Evolutionary conservation across 2,797 vertebrate species (phyloP).

Genomic region (Phyllotis vaccarum): DNA sequence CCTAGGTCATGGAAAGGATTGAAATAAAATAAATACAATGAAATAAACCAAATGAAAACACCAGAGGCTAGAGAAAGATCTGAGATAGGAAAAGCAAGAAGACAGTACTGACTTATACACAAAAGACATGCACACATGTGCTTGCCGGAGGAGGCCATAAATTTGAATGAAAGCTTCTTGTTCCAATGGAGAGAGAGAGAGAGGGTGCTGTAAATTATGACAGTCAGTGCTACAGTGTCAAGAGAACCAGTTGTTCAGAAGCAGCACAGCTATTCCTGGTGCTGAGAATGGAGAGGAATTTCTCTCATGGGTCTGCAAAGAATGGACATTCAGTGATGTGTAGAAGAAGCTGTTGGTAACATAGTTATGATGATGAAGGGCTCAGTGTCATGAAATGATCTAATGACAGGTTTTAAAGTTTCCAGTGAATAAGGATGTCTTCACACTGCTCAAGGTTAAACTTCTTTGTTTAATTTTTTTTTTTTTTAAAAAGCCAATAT

Average conservation of each 20-base stretch:
- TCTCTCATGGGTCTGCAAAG: background rate
- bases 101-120: background rate
- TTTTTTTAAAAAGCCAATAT: background rate
- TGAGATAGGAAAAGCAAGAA: background rate
- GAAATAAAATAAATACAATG: constrained; percentile 22
- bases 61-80: constrained; percentile 13
- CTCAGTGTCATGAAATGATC: background rate
- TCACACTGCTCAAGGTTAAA: constrained; percentile 52
- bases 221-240: background rate
- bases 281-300: constrained; percentile 23
- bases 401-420: background rate
- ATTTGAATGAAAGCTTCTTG: constrained; percentile 57
- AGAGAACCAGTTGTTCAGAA: constrained; percentile 34
- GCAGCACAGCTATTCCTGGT: background rate
- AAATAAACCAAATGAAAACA: constrained; percentile 46
- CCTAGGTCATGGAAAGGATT: constrained; percentile 16
- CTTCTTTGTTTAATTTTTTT: background rate
- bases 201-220: background rate
- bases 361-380: background rate
- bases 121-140: background rate
- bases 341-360: background rate
- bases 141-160: constrained; percentile 18
- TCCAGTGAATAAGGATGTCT: background rate
- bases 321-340: background rate
- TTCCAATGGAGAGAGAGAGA: constrained; percentile 33